These are phyloP conservation scores for Stomatorhinus walkeri DNA, from an alignment of 2,797 vertebrate species.

Conservation along the genomic window DNA sequence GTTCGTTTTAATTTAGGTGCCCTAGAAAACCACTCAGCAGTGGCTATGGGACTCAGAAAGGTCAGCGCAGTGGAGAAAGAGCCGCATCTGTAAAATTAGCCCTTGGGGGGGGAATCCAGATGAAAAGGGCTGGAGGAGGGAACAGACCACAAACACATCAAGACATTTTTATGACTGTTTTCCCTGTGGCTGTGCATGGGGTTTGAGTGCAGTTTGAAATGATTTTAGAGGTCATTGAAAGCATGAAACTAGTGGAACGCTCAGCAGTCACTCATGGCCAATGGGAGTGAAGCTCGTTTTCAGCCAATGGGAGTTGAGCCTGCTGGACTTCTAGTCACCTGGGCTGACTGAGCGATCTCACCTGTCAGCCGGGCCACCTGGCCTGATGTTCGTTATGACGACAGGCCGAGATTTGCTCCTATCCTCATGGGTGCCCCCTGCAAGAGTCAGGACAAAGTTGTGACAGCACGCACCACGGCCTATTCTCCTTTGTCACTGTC, in stretches of 20 bases:
- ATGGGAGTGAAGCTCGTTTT: not conserved
- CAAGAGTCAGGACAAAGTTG: not conserved
- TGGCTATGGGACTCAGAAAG: not conserved
- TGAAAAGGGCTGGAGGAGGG: not conserved
- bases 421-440: conserved; percentile 87
- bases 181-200: not conserved
- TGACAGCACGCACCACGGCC: not conserved
- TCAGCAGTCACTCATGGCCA: not conserved
- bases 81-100: not conserved
- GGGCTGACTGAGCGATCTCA: conserved; percentile 37
- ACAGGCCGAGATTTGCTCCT: conserved; percentile 96
- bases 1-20: conserved; percentile 3
- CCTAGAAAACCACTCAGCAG: not conserved
- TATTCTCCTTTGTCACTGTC: not conserved
- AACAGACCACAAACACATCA: not conserved
- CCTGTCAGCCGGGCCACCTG: conserved; percentile 93
- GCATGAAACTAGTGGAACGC: not conserved
- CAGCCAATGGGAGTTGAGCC: not conserved
- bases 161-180: not conserved
- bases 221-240: not conserved
- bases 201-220: not conserved
- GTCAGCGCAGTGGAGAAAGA: not conserved
- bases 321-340: not conserved
- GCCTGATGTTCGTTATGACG: conserved; percentile 88
- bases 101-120: not conserved